phyloP scores from a whole-genome alignment of 1,140 invertebrate genomes.

The Batillaria attramentaria region DNA sequence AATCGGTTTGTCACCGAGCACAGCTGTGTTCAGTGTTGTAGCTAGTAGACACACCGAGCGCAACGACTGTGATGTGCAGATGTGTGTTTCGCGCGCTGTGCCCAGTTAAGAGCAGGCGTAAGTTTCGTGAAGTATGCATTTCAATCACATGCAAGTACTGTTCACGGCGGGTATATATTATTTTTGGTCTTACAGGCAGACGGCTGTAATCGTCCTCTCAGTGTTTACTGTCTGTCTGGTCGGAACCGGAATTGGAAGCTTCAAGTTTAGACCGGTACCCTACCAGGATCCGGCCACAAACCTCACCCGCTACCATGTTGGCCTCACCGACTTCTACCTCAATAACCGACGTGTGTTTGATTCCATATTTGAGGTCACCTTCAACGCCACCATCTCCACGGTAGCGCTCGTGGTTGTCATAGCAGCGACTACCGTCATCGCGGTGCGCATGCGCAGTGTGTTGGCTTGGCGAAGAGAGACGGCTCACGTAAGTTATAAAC shows the following conservation, averaged over 20 bases:
- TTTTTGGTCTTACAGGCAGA: neutral
- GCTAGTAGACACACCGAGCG: no score
- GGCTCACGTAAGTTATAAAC: no score
- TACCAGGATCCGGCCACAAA: neutral
- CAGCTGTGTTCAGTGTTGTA: no score
- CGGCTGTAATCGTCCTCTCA: neutral
- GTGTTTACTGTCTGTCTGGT: neutral
- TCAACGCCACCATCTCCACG: slow-evolving; percentile 9
- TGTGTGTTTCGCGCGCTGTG: no score
- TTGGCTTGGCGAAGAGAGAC: neutral
- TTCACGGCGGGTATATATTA: no score
- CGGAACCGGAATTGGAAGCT: neutral
- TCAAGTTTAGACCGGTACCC: slow-evolving; percentile 4
- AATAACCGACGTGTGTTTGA: slow-evolving; percentile 2
- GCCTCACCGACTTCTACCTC: slow-evolving; percentile 8
- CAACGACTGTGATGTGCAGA: no score
- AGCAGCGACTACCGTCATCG: neutral
- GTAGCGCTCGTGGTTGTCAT: neutral
- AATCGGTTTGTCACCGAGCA: no score
- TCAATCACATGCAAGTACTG: no score
- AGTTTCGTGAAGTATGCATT: no score
- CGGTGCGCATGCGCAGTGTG: neutral
- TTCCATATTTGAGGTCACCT: neutral
- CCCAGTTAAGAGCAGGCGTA: no score
- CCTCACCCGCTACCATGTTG: neutral